Percentiles rank a stretch among this genome's conserved stretches.
Evolutionary conservation across 2,888 invertebrate genomes (phyloP).

Genomic region (Artemia sinica): DNA sequence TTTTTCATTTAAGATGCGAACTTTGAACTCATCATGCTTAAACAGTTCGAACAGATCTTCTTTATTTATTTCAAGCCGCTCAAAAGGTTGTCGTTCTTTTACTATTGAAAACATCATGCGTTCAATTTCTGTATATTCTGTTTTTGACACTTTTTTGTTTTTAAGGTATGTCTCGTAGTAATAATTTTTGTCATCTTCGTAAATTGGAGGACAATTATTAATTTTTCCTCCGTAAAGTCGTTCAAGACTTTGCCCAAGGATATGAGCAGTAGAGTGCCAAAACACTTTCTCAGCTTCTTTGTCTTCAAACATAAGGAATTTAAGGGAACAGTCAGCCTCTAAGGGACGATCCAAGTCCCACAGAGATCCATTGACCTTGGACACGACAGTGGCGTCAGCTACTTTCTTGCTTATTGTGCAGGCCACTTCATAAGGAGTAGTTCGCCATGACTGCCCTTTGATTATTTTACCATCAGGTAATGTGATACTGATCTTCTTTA

Average conservation of each 20-base stretch:
- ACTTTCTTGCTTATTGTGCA: constrained; percentile 55
- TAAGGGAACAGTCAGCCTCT: constrained; percentile 61
- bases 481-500: too few relatives aligned
- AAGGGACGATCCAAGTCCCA: constrained; percentile 95
- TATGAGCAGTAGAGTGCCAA: constrained; percentile 97
- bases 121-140: constrained; percentile 73
- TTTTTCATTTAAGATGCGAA: constrained; percentile 81
- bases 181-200: too few relatives aligned
- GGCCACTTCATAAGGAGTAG: too few relatives aligned
- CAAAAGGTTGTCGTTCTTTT: constrained; percentile 94
- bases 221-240: constrained; percentile 76
- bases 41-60: constrained; percentile 92
- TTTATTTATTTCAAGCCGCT: constrained; percentile 86
- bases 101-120: constrained; percentile 64
- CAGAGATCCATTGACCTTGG: constrained; percentile 75
- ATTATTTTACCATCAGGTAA: too few relatives aligned
- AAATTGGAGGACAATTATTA: constrained; percentile 97
- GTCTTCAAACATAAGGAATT: constrained; percentile 82
- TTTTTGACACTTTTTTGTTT: constrained; percentile 67
- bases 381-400: constrained; percentile 78
- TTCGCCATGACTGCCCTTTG: too few relatives aligned
- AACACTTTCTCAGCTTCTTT: constrained; percentile 88
- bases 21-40: constrained; percentile 78
- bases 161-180: too few relatives aligned
- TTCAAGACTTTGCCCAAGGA: constrained; percentile 94